Evolutionary conservation across 2,113 vertebrate genomes (phyloP).

Genomic region (Etheostoma spectabile): DNA sequence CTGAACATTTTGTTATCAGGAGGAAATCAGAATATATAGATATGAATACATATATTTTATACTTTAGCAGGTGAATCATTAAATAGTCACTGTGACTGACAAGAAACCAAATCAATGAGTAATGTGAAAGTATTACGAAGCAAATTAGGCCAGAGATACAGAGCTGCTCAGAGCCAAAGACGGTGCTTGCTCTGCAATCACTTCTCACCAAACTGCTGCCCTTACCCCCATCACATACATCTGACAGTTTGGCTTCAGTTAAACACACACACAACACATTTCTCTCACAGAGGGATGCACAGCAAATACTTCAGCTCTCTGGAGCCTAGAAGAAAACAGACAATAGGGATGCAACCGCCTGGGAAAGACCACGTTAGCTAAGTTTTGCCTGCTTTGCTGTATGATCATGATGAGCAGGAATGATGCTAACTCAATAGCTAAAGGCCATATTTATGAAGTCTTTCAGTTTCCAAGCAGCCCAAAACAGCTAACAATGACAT

Average conservation of each 20-base stretch:
- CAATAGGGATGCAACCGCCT: conserved; percentile 21
- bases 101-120: background rate
- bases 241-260: conserved; percentile 70
- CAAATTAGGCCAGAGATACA: conserved; percentile 12
- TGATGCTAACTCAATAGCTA: conserved; percentile 1
- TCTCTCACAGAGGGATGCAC: conserved; percentile 25
- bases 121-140: background rate
- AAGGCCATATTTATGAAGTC: background rate
- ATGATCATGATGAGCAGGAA: conserved; percentile 21
- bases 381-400: background rate
- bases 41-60: background rate
- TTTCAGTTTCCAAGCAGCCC: background rate
- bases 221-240: conserved; percentile 55
- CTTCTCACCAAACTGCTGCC: conserved; percentile 80
- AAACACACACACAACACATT: conserved; percentile 39
- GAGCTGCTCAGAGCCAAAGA: conserved; percentile 35
- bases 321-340: background rate
- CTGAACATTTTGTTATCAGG: conserved; percentile 2
- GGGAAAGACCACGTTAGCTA: background rate
- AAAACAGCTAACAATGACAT: background rate
- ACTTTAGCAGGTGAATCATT: background rate
- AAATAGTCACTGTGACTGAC: background rate
- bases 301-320: conserved; percentile 3
- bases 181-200: conserved; percentile 70
- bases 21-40: background rate